A percentile compares a stretch with the other conserved stretches of the same genome.
These are phyloP conservation scores for Torymus aiolomorphi DNA, from an alignment of 2,888 invertebrate species.

Conservation along the genomic window DNA sequence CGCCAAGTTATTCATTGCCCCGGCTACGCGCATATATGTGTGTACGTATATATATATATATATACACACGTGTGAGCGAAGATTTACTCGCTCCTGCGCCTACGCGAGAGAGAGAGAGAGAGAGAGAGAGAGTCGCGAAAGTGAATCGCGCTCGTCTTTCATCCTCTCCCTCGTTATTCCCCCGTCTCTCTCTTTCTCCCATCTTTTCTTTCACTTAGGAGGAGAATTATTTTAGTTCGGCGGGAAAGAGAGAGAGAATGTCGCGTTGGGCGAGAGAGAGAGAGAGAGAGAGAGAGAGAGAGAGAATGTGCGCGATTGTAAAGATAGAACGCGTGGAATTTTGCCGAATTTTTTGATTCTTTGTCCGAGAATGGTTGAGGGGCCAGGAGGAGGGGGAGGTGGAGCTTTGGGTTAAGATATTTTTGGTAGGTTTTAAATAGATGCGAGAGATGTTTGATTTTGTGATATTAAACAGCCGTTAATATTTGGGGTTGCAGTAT, in stretches of 20 bases:
- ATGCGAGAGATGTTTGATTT: too few relatives aligned
- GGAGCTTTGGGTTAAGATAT: too few relatives aligned
- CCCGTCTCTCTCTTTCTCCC: conserved; percentile 22
- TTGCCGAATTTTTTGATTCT: too few relatives aligned
- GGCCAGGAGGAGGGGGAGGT: too few relatives aligned
- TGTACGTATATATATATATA: too few relatives aligned
- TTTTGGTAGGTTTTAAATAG: too few relatives aligned
- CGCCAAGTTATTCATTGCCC: conserved; percentile 48
- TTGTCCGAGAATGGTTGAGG: too few relatives aligned
- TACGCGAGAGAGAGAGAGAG: conserved; percentile 13
- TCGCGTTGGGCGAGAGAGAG: too few relatives aligned
- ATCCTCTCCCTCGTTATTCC: conserved; percentile 35
- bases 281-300: conserved; percentile 13
- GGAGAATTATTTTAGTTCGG: conserved; percentile 39
- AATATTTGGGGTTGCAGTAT: too few relatives aligned
- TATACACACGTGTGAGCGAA: not conserved
- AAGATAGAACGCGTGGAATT: too few relatives aligned
- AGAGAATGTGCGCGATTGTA: too few relatives aligned
- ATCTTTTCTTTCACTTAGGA: not conserved
- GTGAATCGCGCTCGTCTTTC: conserved; percentile 51
- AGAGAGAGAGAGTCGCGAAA: conserved; percentile 39
- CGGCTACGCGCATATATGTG: not conserved
- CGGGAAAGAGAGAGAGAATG: conserved; percentile 24
- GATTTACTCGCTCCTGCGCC: conserved; percentile 34
- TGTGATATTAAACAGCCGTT: too few relatives aligned